Evolutionary conservation across 1,140 invertebrate species (phyloP), one percentile per base, ranked within the genome.

Genomic region (Nymphalis io): DNA sequence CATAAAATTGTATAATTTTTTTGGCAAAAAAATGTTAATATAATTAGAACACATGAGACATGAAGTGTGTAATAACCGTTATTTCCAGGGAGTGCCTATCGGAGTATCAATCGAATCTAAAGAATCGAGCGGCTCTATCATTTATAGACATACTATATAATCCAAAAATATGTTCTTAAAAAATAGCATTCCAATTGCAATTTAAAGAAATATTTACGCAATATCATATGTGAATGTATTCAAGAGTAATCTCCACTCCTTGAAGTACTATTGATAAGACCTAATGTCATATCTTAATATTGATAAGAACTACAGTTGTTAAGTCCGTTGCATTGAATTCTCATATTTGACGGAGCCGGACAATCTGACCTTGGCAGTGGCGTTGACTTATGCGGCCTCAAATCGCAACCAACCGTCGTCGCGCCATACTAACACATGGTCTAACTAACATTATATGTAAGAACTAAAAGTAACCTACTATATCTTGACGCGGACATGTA

Each of bases 321-420:
- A 39, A 74, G 58, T 76, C 68, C 72, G 76, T 79, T 81, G 77
- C 74, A 85, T 72, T 60, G 66, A 76, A 73, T 70, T 64, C 60
- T 78, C 75, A 76, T 80, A 78, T 79, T 79, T 79, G 73, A 65
- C 70, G 74, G 73, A 79, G 78, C 65, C 81, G 80, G 78, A 69
- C 74, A 76, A 67, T 62, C 20, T 76, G 87, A 83, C 87, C 87
- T 89, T 89, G 87, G 79, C 84, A 81, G 74, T 83, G 86, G 83
- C 86, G 87, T 88, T 89, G 85, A 89, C 87, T 87, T 80, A 70
- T 57, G 72, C 71, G 80, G 79, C 82, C 84, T 84, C 76, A 84
- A 86, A 86, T 83, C 79, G 80, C 82, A 74, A 72, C 70, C 57
- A 74, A 79, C 78, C 73, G 78, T 72, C 80, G 75, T 57, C 75